Percentiles rank a stretch among this genome's conserved stretches.
Conservation (phyloP, 2,113 vertebrate species). For the Ageneiosus marmoratus region DNA sequence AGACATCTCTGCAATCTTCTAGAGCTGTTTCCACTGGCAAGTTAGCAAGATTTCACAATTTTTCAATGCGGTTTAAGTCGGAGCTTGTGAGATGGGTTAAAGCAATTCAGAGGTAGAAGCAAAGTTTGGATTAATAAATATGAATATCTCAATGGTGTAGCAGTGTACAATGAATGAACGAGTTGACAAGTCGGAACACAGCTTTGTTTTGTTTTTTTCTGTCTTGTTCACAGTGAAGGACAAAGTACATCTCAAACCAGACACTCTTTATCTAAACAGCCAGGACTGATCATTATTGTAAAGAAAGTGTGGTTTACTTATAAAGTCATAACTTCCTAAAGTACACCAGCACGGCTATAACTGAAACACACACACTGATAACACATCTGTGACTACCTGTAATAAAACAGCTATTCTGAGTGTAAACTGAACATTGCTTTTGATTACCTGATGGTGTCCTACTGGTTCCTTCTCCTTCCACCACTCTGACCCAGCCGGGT, state of each 20-base stretch:
- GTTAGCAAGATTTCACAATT: too few species aligned
- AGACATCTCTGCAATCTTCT: too few species aligned
- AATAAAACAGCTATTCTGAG: neutral
- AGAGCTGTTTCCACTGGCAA: too few species aligned
- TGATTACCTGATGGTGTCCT: slow-evolving; percentile 44
- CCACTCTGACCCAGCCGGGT: slow-evolving; percentile 88
- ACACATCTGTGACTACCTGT: neutral
- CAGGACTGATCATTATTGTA: neutral
- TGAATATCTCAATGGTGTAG: too few species aligned
- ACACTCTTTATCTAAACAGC: neutral
- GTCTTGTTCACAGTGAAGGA: neutral
- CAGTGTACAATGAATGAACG: too few species aligned
- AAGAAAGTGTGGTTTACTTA: neutral
- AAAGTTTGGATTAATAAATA: too few species aligned
- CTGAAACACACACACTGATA: neutral
- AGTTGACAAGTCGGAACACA: too few species aligned
- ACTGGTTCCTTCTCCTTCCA: slow-evolving; percentile 67
- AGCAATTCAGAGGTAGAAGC: too few species aligned
- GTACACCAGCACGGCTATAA: neutral
- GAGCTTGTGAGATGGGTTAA: too few species aligned
- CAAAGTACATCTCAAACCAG: neutral
- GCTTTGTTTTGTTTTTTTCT: too few species aligned
- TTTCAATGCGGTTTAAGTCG: too few species aligned
- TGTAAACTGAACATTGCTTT: neutral
- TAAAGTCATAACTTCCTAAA: neutral